Evolutionary conservation across 1,140 invertebrate species (phyloP), one percentile per base, ranked within the genome.

Genomic region (Chironomus striatipennis): DNA sequence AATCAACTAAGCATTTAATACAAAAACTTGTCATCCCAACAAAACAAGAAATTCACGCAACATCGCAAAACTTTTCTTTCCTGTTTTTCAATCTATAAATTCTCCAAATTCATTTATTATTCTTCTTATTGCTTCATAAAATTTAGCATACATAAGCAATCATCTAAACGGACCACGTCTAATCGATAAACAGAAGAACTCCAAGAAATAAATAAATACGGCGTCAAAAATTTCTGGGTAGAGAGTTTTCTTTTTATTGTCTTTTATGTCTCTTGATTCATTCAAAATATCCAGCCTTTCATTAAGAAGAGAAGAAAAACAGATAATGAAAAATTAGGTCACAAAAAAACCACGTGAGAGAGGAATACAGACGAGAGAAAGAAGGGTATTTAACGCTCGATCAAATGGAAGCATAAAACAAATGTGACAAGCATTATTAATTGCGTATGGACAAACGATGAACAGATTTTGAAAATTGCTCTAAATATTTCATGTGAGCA

Each of bases 341-440:
- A 57, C 12, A 57, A 1, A 10, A 15, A 10, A 57, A 57, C 47
- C 47, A 57, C 47, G 47, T 12, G n/a, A 57, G 47, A 47, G 43
- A 57, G 47, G 24, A 34, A 34, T 5, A 34, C 2, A 34, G 24
- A 34, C n/a, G 4, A 57, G 47, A 57, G 47, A 57, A 57, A 57
- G n/a, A 57, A 57, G 12, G 47, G 5, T 15, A 57, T 57, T 70
- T 18, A 18, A 70, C 65, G 65, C 65, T 21, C 65, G 7, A 20
- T 8, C 20, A 70, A 17, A 70, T 18, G 17, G 65, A 9, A 57
- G 47, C 65, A 70, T 70, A 6, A 20, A 70, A 21, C 65, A 70
- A 70, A 70, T 70, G 65, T 70, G 65, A 70, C 65, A 70, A 70
- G 65, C 65, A 70, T 70, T 20, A 70, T 70, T 70, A 70, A 70